Base-by-base conservation (phyloP, 2,113 vertebrate species). In the Forbesichthys papilliferus region DNA sequence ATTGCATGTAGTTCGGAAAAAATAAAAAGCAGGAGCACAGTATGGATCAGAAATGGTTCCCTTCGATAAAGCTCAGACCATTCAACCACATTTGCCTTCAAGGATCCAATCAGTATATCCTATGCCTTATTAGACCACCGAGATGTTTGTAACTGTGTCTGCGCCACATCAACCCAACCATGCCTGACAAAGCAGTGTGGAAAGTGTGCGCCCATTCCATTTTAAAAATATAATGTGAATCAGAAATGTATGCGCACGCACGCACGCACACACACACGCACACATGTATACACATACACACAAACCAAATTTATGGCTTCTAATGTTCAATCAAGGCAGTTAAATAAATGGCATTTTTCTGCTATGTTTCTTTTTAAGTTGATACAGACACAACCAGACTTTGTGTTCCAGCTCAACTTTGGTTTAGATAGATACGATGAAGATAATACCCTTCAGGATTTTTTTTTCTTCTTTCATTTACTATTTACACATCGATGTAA, bases 341-440 rank as follows among this genome's bases (percentile, higher is more conserved):
- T 92, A 92, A 93, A 94, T 91, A 92, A 92, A 93, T 90, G 87
- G 89, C 86, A 80, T 87, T 90, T 90, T 90, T 90, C 88, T 75
- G 89, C 82, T 73, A 84, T 85, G 77, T 87, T 90, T 84, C 86
- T 91, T 92, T 90, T 85, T 88, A 79, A 86, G 90, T 91, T 92
- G 89, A 93, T 90, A 92, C 81, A 91, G 88, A 92, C 91, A 92
- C 88, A 90, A 92, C 84, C 88, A 88, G 83, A 93, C 92, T 89
- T 92, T 89, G 91, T 91, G 92, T 92, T 93, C 84, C 68, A 93
- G 91, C 92, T 93, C 92, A 93, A 91, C 92, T 94, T 94, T 94
- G 93, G 93, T 94, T 92, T 91, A 82, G 87, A 90, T 92, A 91
- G 84, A 91, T 91, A 92, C 88, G 88, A 91, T 89, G 87, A 90